Percentiles rank a stretch among this genome's conserved stretches.
Conservation (phyloP, 2,797 vertebrate genomes). For the Decapterus maruadsi region DNA sequence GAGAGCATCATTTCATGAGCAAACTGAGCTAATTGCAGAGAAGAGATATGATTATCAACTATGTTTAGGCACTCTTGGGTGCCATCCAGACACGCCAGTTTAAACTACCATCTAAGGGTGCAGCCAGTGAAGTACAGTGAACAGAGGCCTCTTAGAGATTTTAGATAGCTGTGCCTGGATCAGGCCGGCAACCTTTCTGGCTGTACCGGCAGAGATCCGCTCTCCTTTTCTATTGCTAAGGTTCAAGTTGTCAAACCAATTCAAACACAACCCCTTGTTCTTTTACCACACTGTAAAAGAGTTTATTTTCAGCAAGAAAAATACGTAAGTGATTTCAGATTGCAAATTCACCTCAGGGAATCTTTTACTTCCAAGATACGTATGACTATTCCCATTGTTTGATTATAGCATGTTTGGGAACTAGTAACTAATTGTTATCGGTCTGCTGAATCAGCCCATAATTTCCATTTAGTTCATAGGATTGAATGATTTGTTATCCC, state of each 20-base stretch:
- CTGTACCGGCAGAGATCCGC: slow-evolving; percentile 5
- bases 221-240: not conserved
- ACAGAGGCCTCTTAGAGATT: slow-evolving; percentile 25
- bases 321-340: not conserved
- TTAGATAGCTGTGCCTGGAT: slow-evolving; percentile 36
- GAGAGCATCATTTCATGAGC: slow-evolving; percentile 6
- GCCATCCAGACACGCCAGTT: slow-evolving; percentile 27
- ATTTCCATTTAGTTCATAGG: not conserved
- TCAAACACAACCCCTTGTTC: not conserved
- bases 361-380: not conserved
- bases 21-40: slow-evolving; percentile 24
- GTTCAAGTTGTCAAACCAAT: slow-evolving; percentile 16
- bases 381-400: not conserved
- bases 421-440: not conserved
- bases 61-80: slow-evolving; percentile 19
- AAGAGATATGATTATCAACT: slow-evolving; percentile 24
- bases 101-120: slow-evolving; percentile 48
- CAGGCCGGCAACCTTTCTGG: slow-evolving; percentile 12
- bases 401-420: slow-evolving; percentile 3
- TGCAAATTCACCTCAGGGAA: not conserved
- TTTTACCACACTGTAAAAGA: not conserved
- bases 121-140: slow-evolving; percentile 27
- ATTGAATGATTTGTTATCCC: not conserved
- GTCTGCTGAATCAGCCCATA: not conserved
- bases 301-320: not conserved